Base-by-base conservation (phyloP, 2,113 vertebrate species). In the Oreochromis aureus region DNA sequence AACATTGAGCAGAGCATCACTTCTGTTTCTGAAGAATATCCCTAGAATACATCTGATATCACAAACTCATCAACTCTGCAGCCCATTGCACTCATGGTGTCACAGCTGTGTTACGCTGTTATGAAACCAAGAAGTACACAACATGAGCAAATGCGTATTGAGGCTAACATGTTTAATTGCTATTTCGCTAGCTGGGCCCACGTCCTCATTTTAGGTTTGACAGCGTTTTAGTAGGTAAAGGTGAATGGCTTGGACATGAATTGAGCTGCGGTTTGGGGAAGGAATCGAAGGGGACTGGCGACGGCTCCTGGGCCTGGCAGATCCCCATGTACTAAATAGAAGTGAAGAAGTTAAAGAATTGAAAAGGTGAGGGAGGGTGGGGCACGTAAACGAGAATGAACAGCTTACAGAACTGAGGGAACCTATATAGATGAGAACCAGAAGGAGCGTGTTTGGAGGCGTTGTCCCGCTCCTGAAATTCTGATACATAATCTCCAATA, bases 381-480 rank as follows among this genome's bases (percentile, higher is more conserved):
- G 30, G 16, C 16, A 63, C 2, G 16, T 63, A 34, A 34, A 63
- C 2, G 3, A 34, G 59, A 34, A 63, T 19, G 30, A 63, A 34
- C 59, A 19, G 0, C 30, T 63, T 63, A 63, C 30, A 63, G 5
- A 63, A 34, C 59, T 34, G 30, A 34, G 58, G 30, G 58, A 34
- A 61, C 5, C 58, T 11, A 34, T 63, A 34, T 11, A 34, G 5
- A 63, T 63, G 59, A 63, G 59, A 34, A 63, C 30, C 59, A 63
- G 59, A 63, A 63, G 9, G 59, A 19, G 59, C 2, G 2, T 6
- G 30, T 63, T 34, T 34, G 9, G 30, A 63, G 58, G 58, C 30
- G 30, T 0, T 0, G 59, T 63, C 59, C 30, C 0, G 2, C 59
- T 63, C 9, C 59, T 34, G 30, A 3, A 34, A 61, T 61, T 63